A percentile compares a stretch with the other conserved stretches of the same genome.
Conservation (phyloP, 2,797 vertebrate species). For the Sebastiscus albofasciatus region DNA sequence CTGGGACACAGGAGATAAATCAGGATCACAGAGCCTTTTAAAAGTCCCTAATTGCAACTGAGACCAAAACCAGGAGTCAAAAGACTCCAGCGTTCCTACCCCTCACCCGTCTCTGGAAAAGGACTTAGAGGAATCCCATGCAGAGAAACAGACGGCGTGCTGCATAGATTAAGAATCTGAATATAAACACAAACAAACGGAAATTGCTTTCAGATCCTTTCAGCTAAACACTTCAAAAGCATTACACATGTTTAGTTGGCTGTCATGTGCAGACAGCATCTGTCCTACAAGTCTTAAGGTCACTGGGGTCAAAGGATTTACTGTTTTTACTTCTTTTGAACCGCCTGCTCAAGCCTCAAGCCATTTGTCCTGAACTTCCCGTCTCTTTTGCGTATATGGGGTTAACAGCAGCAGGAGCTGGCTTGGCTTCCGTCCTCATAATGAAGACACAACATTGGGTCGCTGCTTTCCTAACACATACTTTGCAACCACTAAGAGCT, state of each 20-base stretch:
- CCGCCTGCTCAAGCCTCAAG: conserved; percentile 40
- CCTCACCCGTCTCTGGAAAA: conserved; percentile 63
- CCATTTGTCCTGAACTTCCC: conserved; percentile 45
- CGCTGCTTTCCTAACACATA: conserved; percentile 53
- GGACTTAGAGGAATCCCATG: conserved; percentile 56
- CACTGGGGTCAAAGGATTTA: conserved; percentile 65
- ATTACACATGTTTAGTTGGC: conserved; percentile 29
- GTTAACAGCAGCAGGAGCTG: conserved; percentile 24
- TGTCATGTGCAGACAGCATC: conserved; percentile 51
- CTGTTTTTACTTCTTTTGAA: conserved; percentile 56
- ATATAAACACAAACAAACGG: conserved; percentile 42
- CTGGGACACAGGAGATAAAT: conserved; percentile 73
- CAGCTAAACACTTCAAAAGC: conserved; percentile 34
- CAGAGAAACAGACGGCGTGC: conserved; percentile 45
- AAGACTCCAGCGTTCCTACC: conserved; percentile 32
- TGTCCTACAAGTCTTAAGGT: conserved; percentile 54
- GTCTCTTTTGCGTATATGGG: neutral
- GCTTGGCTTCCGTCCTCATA: conserved; percentile 32
- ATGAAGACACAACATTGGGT: conserved; percentile 55
- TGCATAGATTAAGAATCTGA: conserved; percentile 40
- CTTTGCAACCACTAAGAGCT: conserved; percentile 55
- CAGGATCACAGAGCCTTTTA: conserved; percentile 68
- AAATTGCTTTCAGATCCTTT: conserved; percentile 17
- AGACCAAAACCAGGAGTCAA: conserved; percentile 67
- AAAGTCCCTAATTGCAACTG: conserved; percentile 73